phyloP scores from a whole-genome alignment of 2,113 vertebrate genomes.

The Motacilla tschutschensis region DNA sequence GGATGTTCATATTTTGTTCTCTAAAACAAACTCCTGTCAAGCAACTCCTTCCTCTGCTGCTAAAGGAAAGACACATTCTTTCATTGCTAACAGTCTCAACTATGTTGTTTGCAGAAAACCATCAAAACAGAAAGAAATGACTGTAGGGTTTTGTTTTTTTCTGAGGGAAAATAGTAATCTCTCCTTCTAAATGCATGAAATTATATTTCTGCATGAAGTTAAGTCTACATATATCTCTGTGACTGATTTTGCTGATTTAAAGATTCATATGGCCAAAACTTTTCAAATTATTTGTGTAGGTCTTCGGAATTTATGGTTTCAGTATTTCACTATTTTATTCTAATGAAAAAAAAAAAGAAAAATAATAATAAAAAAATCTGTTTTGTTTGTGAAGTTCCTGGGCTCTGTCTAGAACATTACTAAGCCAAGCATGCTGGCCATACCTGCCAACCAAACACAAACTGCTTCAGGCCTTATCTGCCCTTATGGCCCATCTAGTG shows the following conservation, averaged over 20 bases:
- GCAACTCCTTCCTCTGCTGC: not conserved
- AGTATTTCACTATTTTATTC: not conserved
- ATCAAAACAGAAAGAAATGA: not conserved
- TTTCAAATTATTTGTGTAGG: not conserved
- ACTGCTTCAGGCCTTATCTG: not conserved
- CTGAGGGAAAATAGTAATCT: not conserved
- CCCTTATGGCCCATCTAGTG: not conserved
- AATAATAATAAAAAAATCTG: too few species aligned
- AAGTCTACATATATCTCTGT: not conserved
- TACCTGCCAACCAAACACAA: not conserved
- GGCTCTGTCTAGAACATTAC: not conserved
- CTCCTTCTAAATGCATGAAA: not conserved
- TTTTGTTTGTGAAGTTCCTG: not conserved
- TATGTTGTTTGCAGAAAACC: not conserved
- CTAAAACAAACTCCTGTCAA: not conserved
- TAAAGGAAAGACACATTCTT: not conserved
- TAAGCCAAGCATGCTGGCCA: not conserved
- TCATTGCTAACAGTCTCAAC: not conserved
- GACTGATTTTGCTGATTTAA: not conserved
- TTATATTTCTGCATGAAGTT: not conserved
- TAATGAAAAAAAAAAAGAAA: not conserved
- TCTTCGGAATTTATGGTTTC: not conserved
- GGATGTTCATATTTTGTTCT: not conserved
- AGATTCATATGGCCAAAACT: not conserved
- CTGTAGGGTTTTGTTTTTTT: not conserved